Evolutionary conservation across 92 coral and sea anemone genomes (phyloP), one percentile per base, ranked within the genome.

Genomic region (Epizoanthus ramosus): DNA sequence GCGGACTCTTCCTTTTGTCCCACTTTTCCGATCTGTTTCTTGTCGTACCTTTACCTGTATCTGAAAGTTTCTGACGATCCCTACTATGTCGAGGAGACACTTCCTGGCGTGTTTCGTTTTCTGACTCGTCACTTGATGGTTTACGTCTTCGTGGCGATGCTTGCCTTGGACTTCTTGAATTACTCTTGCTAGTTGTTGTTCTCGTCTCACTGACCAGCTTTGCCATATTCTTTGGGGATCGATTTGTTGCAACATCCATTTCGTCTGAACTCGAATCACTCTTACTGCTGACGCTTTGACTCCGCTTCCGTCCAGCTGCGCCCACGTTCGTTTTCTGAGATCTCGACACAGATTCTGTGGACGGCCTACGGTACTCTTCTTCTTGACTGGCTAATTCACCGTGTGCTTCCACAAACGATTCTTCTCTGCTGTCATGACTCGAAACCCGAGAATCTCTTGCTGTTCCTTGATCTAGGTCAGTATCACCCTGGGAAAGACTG

Each of bases 1-100:
- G 59, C 28, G 82, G 57, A 77, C 70, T 77, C 19, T 21, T 77
- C 70, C 21, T 17, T 41, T 61, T 63, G 19, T 77, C 56, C 82
- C 24, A 43, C 14, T 57, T 59, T 37, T 60, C 41, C 0, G 82
- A 63, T 59, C 17, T 61, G 3, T n/a, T 60, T 61, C 70, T 77
- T 13, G 61, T 69, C 21, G 70, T 37, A 3, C n/a, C 21, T 50
- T 37, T 77, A n/a, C 28, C 24, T 21, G 57, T 12, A 59, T 59
- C 15, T 58, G 80, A 75, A 35, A 2, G 58, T 57, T 52, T 57
- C 7, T 57, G 67, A 21, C 9, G 31, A 28, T 64, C 56, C 25
- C 60, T 64, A 3, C 57, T 21, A 21, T 5, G 69, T 56, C 63
- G 25, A 6, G 71, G 71, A 16, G 82, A 63, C 6, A 57, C 41